Percentiles rank a stretch among this genome's conserved stretches.
These are phyloP conservation scores for Sinohyriopsis cumingii DNA, from an alignment of 2,888 invertebrate genomes.

Conservation along the genomic window DNA sequence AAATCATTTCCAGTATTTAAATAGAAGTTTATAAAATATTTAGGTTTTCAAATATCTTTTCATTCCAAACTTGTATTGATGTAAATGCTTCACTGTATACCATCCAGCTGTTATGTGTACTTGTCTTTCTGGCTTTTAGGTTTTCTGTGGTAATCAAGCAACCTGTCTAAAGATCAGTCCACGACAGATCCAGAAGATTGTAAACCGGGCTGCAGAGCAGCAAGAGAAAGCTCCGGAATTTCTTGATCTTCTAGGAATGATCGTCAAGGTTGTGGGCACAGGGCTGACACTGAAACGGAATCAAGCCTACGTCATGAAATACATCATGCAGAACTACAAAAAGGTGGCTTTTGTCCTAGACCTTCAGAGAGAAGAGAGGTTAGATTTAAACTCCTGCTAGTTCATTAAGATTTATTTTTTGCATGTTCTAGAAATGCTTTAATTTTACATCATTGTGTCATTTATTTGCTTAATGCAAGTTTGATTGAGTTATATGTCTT, in stretches of 20 bases:
- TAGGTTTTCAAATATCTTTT: too few species aligned
- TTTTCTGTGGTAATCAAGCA: conserved; percentile 68
- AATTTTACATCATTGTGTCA: background rate
- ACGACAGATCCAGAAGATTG: conserved; percentile 69
- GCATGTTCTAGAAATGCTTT: background rate
- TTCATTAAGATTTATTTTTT: background rate
- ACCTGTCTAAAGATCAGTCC: conserved; percentile 69
- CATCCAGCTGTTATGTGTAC: too few species aligned
- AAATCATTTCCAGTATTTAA: too few species aligned
- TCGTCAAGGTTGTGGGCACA: conserved; percentile 67
- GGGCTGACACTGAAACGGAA: conserved; percentile 70
- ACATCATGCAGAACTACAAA: conserved; percentile 71
- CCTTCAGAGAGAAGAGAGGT: conserved; percentile 63
- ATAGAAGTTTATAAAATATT: too few species aligned
- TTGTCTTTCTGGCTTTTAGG: conserved; percentile 40
- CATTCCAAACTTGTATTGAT: too few species aligned
- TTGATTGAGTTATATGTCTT: too few species aligned
- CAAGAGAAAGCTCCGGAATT: conserved; percentile 68
- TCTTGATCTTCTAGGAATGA: conserved; percentile 66
- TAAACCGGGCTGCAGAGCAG: conserved; percentile 64
- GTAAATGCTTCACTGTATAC: too few species aligned
- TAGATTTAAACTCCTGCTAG: background rate
- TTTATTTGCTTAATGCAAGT: background rate
- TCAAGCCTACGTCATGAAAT: conserved; percentile 71
- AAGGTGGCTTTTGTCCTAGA: conserved; percentile 68